Percentiles rank a stretch among this genome's conserved stretches.
These are phyloP conservation scores for Prunella himalayana DNA, from an alignment of 2,113 vertebrate species.

Conservation along the genomic window DNA sequence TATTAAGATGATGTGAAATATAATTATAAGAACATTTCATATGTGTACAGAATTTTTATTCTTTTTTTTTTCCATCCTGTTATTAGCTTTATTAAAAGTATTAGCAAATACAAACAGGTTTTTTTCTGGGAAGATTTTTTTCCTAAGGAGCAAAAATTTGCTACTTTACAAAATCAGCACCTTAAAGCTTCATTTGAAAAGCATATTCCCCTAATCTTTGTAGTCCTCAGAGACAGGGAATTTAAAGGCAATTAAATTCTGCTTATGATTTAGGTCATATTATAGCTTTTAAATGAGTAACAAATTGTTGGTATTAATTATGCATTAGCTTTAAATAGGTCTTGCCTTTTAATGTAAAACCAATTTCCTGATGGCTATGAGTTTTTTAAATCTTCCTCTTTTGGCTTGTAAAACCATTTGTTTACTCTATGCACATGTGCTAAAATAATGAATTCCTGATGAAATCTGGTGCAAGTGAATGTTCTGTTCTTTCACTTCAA, in stretches of 20 bases:
- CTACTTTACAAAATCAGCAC: background rate
- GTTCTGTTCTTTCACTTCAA: conserved; percentile 36
- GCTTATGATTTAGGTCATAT: background rate
- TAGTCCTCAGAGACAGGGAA: background rate
- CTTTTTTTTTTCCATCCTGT: background rate
- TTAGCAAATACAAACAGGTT: background rate
- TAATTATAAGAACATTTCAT: background rate
- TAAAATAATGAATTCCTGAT: conserved; percentile 46
- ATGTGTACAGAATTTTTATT: background rate
- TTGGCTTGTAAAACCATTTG: conserved; percentile 25
- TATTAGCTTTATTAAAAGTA: background rate
- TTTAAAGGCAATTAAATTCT: background rate
- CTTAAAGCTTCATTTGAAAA: background rate
- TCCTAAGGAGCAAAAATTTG: background rate
- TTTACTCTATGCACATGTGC: conserved; percentile 29
- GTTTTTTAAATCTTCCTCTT: background rate
- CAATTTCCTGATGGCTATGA: conserved; percentile 4
- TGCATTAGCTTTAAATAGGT: background rate
- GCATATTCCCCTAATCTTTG: background rate
- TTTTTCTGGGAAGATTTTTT: background rate
- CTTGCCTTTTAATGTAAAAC: conserved; percentile 16
- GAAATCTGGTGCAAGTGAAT: conserved; percentile 11
- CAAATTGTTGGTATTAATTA: conserved; percentile 24
- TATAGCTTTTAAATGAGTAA: background rate
- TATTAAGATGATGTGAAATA: background rate